Evolutionary conservation across 2,888 invertebrate genomes (phyloP).

Genomic region (Epinotia demarniana): DNA sequence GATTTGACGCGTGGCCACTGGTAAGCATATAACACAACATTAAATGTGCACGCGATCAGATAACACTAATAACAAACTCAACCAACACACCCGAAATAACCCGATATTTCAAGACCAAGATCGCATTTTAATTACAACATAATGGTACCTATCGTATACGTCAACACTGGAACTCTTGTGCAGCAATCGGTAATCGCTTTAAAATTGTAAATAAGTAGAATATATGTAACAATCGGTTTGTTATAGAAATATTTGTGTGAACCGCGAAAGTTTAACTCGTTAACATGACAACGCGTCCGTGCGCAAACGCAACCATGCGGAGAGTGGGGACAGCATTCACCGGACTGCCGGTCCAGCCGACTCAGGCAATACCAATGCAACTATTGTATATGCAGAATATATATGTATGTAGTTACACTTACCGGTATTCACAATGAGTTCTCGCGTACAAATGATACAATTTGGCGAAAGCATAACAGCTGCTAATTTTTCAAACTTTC

Average conservation of each 20-base stretch:
- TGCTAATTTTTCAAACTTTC: background rate
- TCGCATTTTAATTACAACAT: background rate
- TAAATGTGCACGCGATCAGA: background rate
- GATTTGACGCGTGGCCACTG: background rate
- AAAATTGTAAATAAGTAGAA: background rate
- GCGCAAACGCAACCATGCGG: slow-evolving; percentile 20
- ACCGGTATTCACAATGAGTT: background rate
- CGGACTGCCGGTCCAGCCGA: slow-evolving; percentile 12
- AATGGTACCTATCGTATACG: slow-evolving; percentile 5
- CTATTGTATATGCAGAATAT: background rate
- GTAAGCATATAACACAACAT: background rate
- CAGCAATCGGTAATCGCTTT: background rate
- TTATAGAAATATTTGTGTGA: background rate
- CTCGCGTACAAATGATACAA: background rate
- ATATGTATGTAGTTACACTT: background rate
- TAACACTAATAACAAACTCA: background rate
- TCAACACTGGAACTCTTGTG: slow-evolving; percentile 12
- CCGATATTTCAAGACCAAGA: background rate
- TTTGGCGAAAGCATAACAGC: background rate
- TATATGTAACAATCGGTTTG: background rate
- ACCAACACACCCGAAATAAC: slow-evolving; percentile 6
- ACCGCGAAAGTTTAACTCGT: background rate
- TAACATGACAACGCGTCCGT: slow-evolving; percentile 21
- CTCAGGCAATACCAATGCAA: slow-evolving; percentile 16
- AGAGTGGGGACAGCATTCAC: slow-evolving; percentile 38